Evolutionary conservation across 2,888 invertebrate species (phyloP).

Genomic region (Zele albiditarsus): DNA sequence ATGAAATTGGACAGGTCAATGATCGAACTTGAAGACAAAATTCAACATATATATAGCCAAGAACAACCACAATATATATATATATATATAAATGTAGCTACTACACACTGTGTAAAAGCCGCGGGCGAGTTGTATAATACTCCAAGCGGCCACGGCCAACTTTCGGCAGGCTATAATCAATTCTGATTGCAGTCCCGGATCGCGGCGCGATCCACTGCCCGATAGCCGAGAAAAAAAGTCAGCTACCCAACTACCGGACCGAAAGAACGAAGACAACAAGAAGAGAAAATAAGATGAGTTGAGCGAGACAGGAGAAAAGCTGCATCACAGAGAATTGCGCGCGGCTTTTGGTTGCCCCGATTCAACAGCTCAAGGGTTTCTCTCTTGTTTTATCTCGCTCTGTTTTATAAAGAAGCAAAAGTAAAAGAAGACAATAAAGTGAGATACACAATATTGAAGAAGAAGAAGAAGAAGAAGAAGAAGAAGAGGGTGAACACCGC

Average conservation of each 20-base stretch:
- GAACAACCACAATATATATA: not conserved
- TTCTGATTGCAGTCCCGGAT: constrained; percentile 71
- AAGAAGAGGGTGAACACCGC: constrained; percentile 44
- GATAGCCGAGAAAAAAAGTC: constrained; percentile 69
- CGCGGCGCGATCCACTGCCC: constrained; percentile 69
- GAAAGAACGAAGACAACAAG: constrained; percentile 36
- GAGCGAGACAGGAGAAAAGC: not conserved
- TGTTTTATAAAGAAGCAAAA: constrained; percentile 9
- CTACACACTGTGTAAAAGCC: constrained; percentile 30
- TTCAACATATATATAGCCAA: constrained; percentile 7
- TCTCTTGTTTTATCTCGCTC: constrained; percentile 30
- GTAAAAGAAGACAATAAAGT: constrained; percentile 5
- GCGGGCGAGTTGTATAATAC: constrained; percentile 51
- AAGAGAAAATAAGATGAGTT: not conserved
- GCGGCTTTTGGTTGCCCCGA: not conserved
- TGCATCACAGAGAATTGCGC: constrained; percentile 11
- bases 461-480: constrained; percentile 34
- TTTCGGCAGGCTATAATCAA: constrained; percentile 73
- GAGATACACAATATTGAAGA: constrained; percentile 34
- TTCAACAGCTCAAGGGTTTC: constrained; percentile 27
- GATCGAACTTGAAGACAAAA: constrained; percentile 22
- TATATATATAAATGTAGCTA: constrained; percentile 12
- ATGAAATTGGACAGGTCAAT: constrained; percentile 8
- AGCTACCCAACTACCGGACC: constrained; percentile 67
- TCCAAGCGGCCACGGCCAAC: constrained; percentile 64